These are phyloP conservation scores for Colius striatus DNA, from an alignment of 2,113 vertebrate species.

Conservation along the genomic window DNA sequence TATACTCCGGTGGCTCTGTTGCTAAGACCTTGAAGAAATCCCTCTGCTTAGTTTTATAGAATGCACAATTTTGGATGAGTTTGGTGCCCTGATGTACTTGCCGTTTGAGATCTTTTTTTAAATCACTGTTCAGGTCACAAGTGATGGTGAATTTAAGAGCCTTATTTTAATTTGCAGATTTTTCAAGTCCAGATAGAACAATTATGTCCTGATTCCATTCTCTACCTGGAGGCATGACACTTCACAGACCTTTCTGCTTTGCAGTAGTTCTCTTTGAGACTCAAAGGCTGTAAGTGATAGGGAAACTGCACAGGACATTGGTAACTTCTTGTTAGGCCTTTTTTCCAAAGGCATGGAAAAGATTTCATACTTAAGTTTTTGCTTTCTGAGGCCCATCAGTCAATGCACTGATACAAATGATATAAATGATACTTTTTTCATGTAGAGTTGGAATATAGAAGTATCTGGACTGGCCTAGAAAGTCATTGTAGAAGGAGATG, in stretches of 20 bases:
- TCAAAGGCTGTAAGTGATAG: not conserved
- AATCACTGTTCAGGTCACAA: not conserved
- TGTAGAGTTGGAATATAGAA: not conserved
- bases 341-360: not conserved
- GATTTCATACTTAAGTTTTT: not conserved
- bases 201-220: not conserved
- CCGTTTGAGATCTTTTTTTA: not conserved
- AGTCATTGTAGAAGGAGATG: not conserved
- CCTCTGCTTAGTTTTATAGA: not conserved
- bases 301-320: not conserved
- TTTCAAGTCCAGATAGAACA: not conserved
- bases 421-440: not conserved
- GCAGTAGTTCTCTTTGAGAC: not conserved
- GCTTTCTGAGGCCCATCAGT: not conserved
- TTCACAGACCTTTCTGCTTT: not conserved
- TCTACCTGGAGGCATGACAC: fast-evolving
- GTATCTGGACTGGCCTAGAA: not conserved
- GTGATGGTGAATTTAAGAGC: not conserved
- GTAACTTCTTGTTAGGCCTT: not conserved
- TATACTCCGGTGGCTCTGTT: not conserved
- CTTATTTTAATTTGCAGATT: not conserved
- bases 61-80: not conserved
- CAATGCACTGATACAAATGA: not conserved
- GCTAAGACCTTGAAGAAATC: not conserved
- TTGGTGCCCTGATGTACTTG: not conserved